phyloP scores from a whole-genome alignment of 2,888 invertebrate genomes.

The Acholoe squamosa region DNA sequence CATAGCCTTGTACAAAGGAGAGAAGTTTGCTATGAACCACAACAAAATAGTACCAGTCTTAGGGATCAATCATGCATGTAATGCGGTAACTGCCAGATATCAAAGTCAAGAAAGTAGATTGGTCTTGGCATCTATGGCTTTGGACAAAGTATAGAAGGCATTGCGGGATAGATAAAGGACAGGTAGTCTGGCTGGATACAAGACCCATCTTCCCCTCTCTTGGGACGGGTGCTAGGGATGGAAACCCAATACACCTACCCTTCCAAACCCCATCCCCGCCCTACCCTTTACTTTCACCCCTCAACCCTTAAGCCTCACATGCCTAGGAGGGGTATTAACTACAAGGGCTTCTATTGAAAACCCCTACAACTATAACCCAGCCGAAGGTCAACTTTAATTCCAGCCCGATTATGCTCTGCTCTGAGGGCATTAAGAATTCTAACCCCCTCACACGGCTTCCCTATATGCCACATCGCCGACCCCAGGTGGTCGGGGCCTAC shows the following conservation, averaged over 20 bases:
- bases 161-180: background rate
- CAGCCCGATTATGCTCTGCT: background rate
- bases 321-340: slow-evolving; percentile 47
- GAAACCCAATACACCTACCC: slow-evolving; percentile 42
- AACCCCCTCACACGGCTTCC: background rate
- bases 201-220: background rate
- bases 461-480: slow-evolving; percentile 4
- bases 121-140: background rate
- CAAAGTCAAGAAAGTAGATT: no score
- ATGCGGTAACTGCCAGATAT: no score
- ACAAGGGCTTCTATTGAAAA: background rate
- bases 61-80: no score
- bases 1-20: no score
- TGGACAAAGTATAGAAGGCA: background rate
- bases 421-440: background rate
- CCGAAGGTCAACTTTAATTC: slow-evolving; percentile 57
- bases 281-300: no score
- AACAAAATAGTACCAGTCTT: no score
- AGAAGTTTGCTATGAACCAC: no score
- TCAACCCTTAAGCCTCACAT: background rate
- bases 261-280: slow-evolving; percentile 8
- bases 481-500: background rate
- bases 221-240: background rate
- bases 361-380: background rate
- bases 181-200: background rate